Base-by-base conservation (phyloP, 1,140 invertebrate species). In the Drosophila subobscura region DNA sequence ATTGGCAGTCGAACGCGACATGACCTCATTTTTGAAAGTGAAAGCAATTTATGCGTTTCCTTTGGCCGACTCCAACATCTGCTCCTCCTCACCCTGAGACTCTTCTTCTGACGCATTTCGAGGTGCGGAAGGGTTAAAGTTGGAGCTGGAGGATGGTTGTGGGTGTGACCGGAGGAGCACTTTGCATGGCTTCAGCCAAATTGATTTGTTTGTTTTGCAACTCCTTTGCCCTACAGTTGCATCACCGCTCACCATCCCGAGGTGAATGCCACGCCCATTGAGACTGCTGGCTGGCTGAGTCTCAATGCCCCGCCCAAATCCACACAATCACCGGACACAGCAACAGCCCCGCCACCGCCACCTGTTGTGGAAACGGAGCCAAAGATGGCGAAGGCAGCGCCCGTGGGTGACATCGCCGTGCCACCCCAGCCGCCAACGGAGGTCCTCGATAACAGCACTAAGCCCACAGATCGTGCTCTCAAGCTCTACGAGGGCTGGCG, bases 401-500 rank as follows among this genome's bases (percentile, higher is more conserved):
- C 79, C 25, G 73, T 91, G 16, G 89, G 89, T 16, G 89, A 91
- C 29, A 89, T 91, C 66, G 73, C 79, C 27, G 53, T 49, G 42
- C 47, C 6, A 40, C 47, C 6, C 29, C 56, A 54, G 53, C 61
- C 50, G 16, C 54, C 50, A 6, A 72, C 57, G 29, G 81, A 42
- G 23, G 61, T 74, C 14, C 42, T 40, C 45, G 59, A 85, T 5
- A 73, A 53, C 50, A 74, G 46, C 25, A 59, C 52, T 20, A 72
- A 61, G 60, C 47, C 73, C 22, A 60, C 44, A 8, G 89, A 89
- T 45, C 83, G 79, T 2, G 61, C 70, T 8, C 56, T 91, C 8
- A 71, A 89, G 29, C 65, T 91, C 0, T 77, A 79, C 41, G 90
- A 91, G 8, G 90, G 90, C 49, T 91, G 90, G 90, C 81, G 70